Base-by-base conservation (phyloP, 2,888 invertebrate species). In the Athalia circularis region DNA sequence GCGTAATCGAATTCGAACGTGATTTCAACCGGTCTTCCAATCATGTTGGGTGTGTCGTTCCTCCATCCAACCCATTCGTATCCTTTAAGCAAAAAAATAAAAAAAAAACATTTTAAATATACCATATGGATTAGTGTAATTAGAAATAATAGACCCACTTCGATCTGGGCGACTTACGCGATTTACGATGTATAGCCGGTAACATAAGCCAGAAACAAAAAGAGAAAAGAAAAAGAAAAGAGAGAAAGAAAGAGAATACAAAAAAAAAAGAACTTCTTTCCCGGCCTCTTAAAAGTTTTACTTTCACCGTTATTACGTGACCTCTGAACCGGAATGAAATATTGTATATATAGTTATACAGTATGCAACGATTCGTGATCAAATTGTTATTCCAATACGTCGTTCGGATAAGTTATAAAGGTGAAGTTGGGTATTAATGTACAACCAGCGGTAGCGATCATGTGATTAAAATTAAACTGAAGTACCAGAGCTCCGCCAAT, bases 21-120 rank as follows among this genome's bases (percentile, higher is more conserved):
- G 80, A 96, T 93, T 89, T 95, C 95, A 52, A 96, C 92, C 13
- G 94, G 94, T 83, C 92, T 92, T 72, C 93, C 93, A 76, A 92
- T 87, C 90, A 93, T 91, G 62, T 92, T 93, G 54, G 92, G 91
- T 13, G 93, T 93, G 87, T 94, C 94, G 85, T 94, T 95, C 85
- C 93, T 92, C 96, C 96, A 96, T 75, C 96, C 96, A 72, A 96
- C 93, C 96, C 96, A 96, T 89, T 95, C 95, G 88, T 95, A 95
- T 80, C 95, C 95, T 94, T 87, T 29, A 90, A 88, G 81, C 82
- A 79, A 77, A 80, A 80, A 79, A 70, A 79, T 72, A 48, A 15
- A n/a, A 29, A 67, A 7, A 6, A 3, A 64, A 43, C 7, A 11
- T 7, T 7, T n/a, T n/a, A n/a, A n/a, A 29, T 29, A 29, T 54